A percentile compares a stretch with the other conserved stretches of the same genome.
phyloP scores from a whole-genome alignment of 2,113 vertebrate species.

The Callorhinus ursinus region DNA sequence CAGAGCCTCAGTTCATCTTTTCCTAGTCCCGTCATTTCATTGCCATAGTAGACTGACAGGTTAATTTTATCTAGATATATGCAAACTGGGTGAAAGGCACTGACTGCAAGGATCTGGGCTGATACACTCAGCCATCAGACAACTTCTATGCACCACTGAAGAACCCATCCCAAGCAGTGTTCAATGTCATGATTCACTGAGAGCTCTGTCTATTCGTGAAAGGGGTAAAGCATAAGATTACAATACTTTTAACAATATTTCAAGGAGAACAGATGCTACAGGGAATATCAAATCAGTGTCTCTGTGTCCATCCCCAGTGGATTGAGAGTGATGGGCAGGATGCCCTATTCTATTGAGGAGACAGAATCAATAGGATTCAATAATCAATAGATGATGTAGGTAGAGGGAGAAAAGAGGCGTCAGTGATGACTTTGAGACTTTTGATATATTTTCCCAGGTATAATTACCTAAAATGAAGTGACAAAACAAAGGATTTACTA shows the following conservation, averaged over 20 bases:
- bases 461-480: not conserved
- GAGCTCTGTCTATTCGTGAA: not conserved
- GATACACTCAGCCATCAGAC: too few relatives aligned
- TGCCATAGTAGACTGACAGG: not conserved
- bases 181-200: not conserved
- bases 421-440: not conserved
- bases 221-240: not conserved
- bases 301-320: not conserved
- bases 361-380: not conserved
- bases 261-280: not conserved
- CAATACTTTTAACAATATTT: not conserved
- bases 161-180: fast-evolving
- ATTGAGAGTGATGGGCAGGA: not conserved
- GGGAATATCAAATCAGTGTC: not conserved
- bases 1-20: not conserved
- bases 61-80: not conserved
- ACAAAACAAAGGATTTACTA: not conserved
- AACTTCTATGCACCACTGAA: too few relatives aligned
- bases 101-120: not conserved
- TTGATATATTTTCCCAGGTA: not conserved
- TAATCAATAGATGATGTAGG: fast-evolving
- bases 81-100: not conserved
- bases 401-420: not conserved
- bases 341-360: not conserved
- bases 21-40: not conserved